phyloP scores from a whole-genome alignment of 2,888 invertebrate genomes.

The Cistogaster globosa region DNA sequence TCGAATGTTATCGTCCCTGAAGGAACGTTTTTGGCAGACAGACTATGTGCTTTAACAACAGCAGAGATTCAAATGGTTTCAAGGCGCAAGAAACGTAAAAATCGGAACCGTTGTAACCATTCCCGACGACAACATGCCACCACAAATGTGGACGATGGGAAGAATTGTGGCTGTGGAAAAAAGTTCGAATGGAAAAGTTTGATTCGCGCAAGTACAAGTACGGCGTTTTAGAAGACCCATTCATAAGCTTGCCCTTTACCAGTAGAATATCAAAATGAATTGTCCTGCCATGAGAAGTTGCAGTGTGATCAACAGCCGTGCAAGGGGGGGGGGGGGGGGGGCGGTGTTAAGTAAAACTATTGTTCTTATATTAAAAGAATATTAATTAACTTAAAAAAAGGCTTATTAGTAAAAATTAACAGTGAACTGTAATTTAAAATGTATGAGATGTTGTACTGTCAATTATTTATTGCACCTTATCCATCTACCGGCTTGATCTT shows the following conservation, averaged over 20 bases:
- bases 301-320: too few relatives aligned
- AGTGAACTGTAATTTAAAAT: too few relatives aligned
- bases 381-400: too few relatives aligned
- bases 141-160: not conserved
- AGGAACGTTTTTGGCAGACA: slow-evolving; percentile 34
- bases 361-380: too few relatives aligned
- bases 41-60: slow-evolving; percentile 10
- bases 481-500: too few relatives aligned
- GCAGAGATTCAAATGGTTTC: not conserved
- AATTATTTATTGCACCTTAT: too few relatives aligned
- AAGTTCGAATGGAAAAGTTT: not conserved
- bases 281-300: too few relatives aligned
- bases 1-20: slow-evolving; percentile 8
- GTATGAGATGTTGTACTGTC: too few relatives aligned
- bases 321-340: too few relatives aligned
- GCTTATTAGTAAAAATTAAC: too few relatives aligned
- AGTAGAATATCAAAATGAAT: too few relatives aligned
- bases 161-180: slow-evolving; percentile 7
- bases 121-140: not conserved
- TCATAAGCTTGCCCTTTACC: not conserved
- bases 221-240: slow-evolving; percentile 7
- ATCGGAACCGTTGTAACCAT: not conserved
- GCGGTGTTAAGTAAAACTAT: too few relatives aligned
- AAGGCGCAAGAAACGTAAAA: not conserved
- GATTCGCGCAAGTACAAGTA: not conserved